A percentile compares a stretch with the other conserved stretches of the same genome.
Conservation (phyloP, 2,113 vertebrate species). For the Sander lucioperca region DNA sequence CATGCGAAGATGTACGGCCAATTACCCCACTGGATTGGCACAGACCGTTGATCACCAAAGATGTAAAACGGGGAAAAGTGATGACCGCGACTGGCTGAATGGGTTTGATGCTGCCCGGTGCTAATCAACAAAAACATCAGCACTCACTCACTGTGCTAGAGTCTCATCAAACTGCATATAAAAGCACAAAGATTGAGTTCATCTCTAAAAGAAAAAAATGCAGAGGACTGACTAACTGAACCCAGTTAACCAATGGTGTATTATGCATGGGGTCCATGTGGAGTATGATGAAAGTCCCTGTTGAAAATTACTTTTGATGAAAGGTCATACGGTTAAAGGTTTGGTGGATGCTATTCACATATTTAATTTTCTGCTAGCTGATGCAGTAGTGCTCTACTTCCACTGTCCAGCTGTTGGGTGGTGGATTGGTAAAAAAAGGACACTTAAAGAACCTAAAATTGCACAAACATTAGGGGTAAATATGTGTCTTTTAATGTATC, state of each 20-base stretch:
- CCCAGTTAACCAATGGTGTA: conserved; percentile 46
- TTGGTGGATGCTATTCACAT: conserved; percentile 36
- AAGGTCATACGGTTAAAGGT: conserved; percentile 76
- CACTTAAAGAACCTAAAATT: background rate
- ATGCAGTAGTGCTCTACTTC: conserved; percentile 6
- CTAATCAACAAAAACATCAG: conserved; percentile 37
- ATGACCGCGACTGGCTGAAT: conserved; percentile 51
- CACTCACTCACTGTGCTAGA: background rate
- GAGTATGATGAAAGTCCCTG: conserved; percentile 63
- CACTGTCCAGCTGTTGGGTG: conserved; percentile 1
- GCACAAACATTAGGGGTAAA: background rate
- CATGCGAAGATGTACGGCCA: conserved; percentile 65
- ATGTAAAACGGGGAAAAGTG: conserved; percentile 66
- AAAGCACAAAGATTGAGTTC: conserved; percentile 5
- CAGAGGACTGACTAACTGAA: conserved; percentile 47
- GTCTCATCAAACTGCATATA: background rate
- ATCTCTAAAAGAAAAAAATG: conserved; percentile 23
- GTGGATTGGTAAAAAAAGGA: background rate
- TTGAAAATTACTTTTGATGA: conserved; percentile 76
- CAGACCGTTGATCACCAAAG: conserved; percentile 63
- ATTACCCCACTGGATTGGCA: conserved; percentile 72
- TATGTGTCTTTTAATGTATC: background rate
- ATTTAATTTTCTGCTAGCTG: conserved; percentile 39
- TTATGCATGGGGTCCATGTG: conserved; percentile 55
- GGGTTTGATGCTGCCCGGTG: conserved; percentile 27